phyloP scores from a whole-genome alignment of 2,888 invertebrate genomes.

The Pogonocherus hispidulus region DNA sequence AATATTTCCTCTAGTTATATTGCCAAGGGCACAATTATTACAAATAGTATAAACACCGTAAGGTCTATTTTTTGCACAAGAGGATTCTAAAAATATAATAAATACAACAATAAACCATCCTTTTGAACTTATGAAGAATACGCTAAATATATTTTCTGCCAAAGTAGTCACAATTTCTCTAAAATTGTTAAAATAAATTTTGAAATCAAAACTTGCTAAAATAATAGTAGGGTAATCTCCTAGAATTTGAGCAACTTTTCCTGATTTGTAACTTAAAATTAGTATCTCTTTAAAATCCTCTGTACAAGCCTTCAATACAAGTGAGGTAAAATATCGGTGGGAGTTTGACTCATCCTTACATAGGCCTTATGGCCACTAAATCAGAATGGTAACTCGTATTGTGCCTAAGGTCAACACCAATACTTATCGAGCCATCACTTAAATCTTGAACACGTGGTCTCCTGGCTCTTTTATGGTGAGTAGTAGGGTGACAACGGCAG shows the following conservation, averaged over 20 bases:
- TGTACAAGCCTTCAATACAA: slow-evolving; percentile 16
- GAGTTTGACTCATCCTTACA: slow-evolving; percentile 52
- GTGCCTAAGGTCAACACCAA: slow-evolving; percentile 77
- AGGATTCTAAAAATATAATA: slow-evolving; percentile 29
- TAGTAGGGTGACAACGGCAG: slow-evolving; percentile 81
- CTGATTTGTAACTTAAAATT: neutral
- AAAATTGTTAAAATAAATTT: too few relatives aligned
- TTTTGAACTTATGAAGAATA: too few relatives aligned
- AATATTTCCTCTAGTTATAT: slow-evolving; percentile 8
- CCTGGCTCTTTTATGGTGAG: slow-evolving; percentile 75
- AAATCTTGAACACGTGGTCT: slow-evolving; percentile 77
- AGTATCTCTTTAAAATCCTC: slow-evolving; percentile 24
- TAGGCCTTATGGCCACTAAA: slow-evolving; percentile 65
- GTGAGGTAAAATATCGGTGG: slow-evolving; percentile 24
- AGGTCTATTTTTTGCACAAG: slow-evolving; percentile 28
- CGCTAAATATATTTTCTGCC: too few relatives aligned
- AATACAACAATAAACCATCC: too few relatives aligned
- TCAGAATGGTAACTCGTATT: slow-evolving; percentile 68
- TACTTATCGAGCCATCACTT: slow-evolving; percentile 81
- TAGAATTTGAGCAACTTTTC: neutral
- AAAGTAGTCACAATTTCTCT: too few relatives aligned
- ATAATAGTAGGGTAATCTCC: neutral
- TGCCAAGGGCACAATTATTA: slow-evolving; percentile 29
- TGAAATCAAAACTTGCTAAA: neutral
- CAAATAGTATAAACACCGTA: slow-evolving; percentile 36